Evolutionary conservation across 1,140 invertebrate genomes (phyloP).

Genomic region (Heliconius nattereri): DNA sequence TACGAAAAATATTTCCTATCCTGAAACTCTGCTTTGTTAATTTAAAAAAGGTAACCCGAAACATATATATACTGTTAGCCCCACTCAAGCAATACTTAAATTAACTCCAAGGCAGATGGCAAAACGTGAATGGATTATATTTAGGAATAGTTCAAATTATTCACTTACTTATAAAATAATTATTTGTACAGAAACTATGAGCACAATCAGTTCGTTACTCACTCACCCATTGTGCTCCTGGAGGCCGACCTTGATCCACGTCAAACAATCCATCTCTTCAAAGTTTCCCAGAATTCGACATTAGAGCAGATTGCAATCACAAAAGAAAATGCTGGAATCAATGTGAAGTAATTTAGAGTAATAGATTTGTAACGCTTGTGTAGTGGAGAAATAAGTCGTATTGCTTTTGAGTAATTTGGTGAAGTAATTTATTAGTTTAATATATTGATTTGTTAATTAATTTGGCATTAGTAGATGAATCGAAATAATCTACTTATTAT

Average conservation of each 20-base stretch:
- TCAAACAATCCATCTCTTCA: slow-evolving; percentile 16
- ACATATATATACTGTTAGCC: not conserved
- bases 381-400: not conserved
- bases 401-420: slow-evolving; percentile 9
- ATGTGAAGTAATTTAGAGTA: slow-evolving; percentile 18
- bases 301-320: slow-evolving; percentile 11
- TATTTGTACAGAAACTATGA: not conserved
- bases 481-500: no score
- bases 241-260: slow-evolving; percentile 9
- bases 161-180: not conserved
- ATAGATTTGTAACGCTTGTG: slow-evolving; percentile 1
- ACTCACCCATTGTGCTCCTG: not conserved
- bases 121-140: not conserved
- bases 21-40: not conserved
- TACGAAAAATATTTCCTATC: no score
- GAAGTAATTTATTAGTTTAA: not conserved
- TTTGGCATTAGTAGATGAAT: not conserved
- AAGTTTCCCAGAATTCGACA: slow-evolving; percentile 12
- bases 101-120: not conserved
- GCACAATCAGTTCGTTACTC: not conserved
- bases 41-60: not conserved
- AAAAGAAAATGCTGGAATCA: slow-evolving; percentile 15
- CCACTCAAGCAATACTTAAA: not conserved
- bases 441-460: no score
- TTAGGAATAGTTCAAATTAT: not conserved